Evolutionary conservation across 2,888 invertebrate species (phyloP), one percentile per base, ranked within the genome.

Genomic region (Patella ulyssiponensis): DNA sequence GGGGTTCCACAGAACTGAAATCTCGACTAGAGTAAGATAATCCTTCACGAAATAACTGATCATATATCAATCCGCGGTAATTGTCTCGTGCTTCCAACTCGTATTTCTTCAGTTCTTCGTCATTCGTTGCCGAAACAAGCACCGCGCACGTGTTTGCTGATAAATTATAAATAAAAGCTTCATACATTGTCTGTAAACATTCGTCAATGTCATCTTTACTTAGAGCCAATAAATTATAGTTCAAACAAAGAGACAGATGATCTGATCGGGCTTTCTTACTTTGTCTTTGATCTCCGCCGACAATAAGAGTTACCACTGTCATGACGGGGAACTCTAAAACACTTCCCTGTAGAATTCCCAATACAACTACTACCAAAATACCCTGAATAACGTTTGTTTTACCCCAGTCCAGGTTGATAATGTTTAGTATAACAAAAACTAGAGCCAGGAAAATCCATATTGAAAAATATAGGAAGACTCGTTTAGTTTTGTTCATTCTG

Each of bases 81-180:
- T 86, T 82, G 73, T 88, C 86, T 12, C 87, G 81, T 5, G 84
- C 82, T 78, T 86, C 82, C 23, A 85, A 52, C 74, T 88, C 88
- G 73, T 87, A 86, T 52, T 83, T 76, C 71, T 85, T 86, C 9
- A 89, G 82, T 9, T 84, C 80, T 23, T 85, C 83, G 44, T 85
- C 84, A 5, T 80, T 80, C 7, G 89, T 88, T 9, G 88, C 88
- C 74, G 88, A 87, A 2, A 89, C 88, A 11, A 88, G 75, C 2
- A 88, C 88, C 11, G 88, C 87, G 12, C 86, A 85, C 1, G 86
- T 81, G 78, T 86, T 87, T 15, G 84, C 84, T 71, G 84, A 82
- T 20, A 89, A 79, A 77, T 88, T 89, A 12, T 85, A 86, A 73
- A 89, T 88, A 75, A 84, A 89, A 2, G 88, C 88, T 74, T 86